Percentiles rank a stretch among this genome's conserved stretches.
Conservation (phyloP, 2,888 invertebrate species). For the Drosophila ustulata region DNA sequence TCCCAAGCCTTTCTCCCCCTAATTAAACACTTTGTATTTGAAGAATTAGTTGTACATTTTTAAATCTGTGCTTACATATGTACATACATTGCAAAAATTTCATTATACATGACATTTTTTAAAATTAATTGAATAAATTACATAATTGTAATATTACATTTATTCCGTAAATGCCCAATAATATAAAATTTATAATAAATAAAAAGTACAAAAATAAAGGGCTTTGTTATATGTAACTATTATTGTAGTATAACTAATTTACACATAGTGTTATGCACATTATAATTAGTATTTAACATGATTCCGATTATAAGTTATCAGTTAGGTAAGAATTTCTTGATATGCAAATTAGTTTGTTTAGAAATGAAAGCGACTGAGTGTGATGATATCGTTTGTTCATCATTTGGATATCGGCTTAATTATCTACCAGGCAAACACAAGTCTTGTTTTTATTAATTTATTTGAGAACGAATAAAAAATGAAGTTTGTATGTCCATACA, state of each 20-base stretch:
- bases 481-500: constrained; percentile 78
- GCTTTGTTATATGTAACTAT: constrained; percentile 17
- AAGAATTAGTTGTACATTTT: constrained; percentile 25
- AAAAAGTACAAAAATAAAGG: constrained; percentile 16
- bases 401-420: constrained; percentile 55
- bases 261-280: constrained; percentile 9
- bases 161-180: constrained; percentile 32
- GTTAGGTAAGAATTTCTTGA: constrained; percentile 13
- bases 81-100: constrained; percentile 26
- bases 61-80: constrained; percentile 13
- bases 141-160: constrained; percentile 20
- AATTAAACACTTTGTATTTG: constrained; percentile 28
- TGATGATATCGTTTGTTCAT: constrained; percentile 64
- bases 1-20: background rate
- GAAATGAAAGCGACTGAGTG: constrained; percentile 59
- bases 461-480: constrained; percentile 55
- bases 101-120: constrained; percentile 38
- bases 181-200: constrained; percentile 4
- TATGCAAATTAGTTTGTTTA: constrained; percentile 50
- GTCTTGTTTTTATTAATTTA: constrained; percentile 70
- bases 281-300: constrained; percentile 4
- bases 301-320: constrained; percentile 9
- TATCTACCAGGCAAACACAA: constrained; percentile 65
- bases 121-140: constrained; percentile 20
- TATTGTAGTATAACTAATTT: constrained; percentile 7